phyloP scores from a whole-genome alignment of 2,888 invertebrate species.

The Agonopterix alstromeriana region DNA sequence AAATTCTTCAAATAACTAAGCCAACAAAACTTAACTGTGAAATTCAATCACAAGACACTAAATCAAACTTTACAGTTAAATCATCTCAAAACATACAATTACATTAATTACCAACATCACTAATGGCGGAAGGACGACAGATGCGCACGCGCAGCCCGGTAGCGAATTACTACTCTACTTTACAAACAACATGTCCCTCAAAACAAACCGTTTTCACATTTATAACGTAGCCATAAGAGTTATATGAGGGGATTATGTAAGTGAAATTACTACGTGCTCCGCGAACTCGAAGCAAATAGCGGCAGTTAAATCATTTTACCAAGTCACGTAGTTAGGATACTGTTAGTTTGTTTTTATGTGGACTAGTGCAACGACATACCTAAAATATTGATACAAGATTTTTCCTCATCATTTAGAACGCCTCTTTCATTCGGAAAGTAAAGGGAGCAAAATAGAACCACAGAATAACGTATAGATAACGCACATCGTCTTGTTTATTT shows the following conservation, averaged over 20 bases:
- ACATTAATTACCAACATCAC: neutral
- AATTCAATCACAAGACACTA: neutral
- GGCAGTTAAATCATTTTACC: slow-evolving; percentile 40
- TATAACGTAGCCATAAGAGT: slow-evolving; percentile 32
- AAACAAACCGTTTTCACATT: too few species aligned
- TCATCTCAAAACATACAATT: neutral
- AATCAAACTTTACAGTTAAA: too few species aligned
- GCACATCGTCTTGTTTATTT: too few species aligned
- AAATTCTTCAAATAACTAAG: too few species aligned
- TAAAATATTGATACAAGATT: neutral
- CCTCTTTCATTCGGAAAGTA: too few species aligned
- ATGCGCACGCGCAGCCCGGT: slow-evolving; percentile 13
- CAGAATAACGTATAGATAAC: too few species aligned
- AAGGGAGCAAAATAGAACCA: too few species aligned
- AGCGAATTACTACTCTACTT: too few species aligned
- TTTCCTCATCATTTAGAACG: neutral
- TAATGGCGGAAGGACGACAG: slow-evolving; percentile 43
- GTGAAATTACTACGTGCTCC: slow-evolving; percentile 10
- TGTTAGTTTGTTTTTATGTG: slow-evolving; percentile 23
- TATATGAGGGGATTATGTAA: neutral
- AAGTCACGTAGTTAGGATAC: slow-evolving; percentile 52
- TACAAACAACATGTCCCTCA: too few species aligned
- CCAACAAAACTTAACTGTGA: too few species aligned
- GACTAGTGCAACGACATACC: neutral
- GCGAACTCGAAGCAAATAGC: slow-evolving; percentile 18